phyloP scores from a whole-genome alignment of 2,888 invertebrate genomes.

The Cabera pusaria region DNA sequence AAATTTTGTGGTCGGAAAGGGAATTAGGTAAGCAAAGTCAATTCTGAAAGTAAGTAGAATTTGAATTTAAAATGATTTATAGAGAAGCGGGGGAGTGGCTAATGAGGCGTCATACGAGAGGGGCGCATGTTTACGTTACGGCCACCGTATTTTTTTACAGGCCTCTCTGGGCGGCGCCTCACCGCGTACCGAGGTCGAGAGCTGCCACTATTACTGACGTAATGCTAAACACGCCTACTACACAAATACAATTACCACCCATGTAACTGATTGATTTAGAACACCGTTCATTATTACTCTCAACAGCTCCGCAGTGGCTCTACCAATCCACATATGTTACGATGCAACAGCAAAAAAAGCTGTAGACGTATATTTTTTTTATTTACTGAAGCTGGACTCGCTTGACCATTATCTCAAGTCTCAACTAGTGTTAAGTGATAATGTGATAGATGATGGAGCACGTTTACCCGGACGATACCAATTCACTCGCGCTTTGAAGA shows the following conservation, averaged over 20 bases:
- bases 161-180: slow-evolving; percentile 57
- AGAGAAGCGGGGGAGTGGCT: slow-evolving; percentile 78
- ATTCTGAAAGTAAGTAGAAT: slow-evolving; percentile 80
- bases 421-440: too few relatives aligned
- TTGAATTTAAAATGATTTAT: slow-evolving; percentile 84
- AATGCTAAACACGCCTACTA: slow-evolving; percentile 54
- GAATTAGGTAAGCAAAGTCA: slow-evolving; percentile 80
- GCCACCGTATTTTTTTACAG: slow-evolving; percentile 56
- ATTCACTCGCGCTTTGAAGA: too few relatives aligned
- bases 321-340: too few relatives aligned
- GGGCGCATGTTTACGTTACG: slow-evolving; percentile 72
- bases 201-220: slow-evolving; percentile 46
- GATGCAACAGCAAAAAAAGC: too few relatives aligned
- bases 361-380: too few relatives aligned
- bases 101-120: slow-evolving; percentile 81
- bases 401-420: too few relatives aligned
- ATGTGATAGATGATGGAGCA: too few relatives aligned
- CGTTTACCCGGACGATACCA: too few relatives aligned
- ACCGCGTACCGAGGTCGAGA: too few relatives aligned
- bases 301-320: too few relatives aligned
- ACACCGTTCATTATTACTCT: too few relatives aligned
- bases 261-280: slow-evolving; percentile 33
- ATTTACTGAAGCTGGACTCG: too few relatives aligned
- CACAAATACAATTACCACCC: slow-evolving; percentile 42
- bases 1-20: slow-evolving; percentile 71